Base-by-base conservation (phyloP, 1,140 invertebrate species). In the Leptinotarsa defecta region DNA sequence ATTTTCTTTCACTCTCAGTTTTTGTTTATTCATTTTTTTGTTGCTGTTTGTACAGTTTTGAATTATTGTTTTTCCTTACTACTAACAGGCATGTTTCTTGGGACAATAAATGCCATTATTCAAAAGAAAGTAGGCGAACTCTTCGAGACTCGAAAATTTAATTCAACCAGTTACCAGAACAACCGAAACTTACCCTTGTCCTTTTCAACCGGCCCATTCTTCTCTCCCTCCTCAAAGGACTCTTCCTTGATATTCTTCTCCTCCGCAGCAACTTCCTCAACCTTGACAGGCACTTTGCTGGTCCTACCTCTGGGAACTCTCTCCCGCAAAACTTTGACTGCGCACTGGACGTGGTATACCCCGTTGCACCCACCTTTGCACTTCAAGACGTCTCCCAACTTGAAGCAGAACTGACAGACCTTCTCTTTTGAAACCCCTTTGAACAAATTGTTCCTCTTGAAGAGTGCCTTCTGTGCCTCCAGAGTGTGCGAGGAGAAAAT, bases 321-420 rank as follows among this genome's bases (percentile, higher is more conserved):
- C n/a, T 64, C 61, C 34, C 22, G 20, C 11, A 72, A 27, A 17
- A 79, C 70, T 62, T 65, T 69, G 19, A 71, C 74, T 22, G 79
- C 74, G 74, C 90, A 91, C 19, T 86, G 83, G 13, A 85, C 65
- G 80, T 91, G 90, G 78, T 87, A 91, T 80, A 86, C 87, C 1
- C 85, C 85, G 78, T 84, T 82, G 78, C 90, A 91, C 48, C 76
- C 79, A 4, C 91, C 90, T 82, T 89, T 90, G 80, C 92, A 93
- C 80, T 91, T 89, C 0, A 91, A 85, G 15, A 92, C 83, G 68
- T 90, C 87, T 0, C 88, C 88, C 5, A 88, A 83, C 80, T 86
- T 88, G 76, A 91, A 90, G 77, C 91, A 92, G 72, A 92, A 89
- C 74, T 92, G 89, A 81, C 92, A 93, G 13, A 92, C 90, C 80